These are phyloP conservation scores for Caenorhabditis sulstoni DNA, from an alignment of 2,888 invertebrate species.

Conservation along the genomic window DNA sequence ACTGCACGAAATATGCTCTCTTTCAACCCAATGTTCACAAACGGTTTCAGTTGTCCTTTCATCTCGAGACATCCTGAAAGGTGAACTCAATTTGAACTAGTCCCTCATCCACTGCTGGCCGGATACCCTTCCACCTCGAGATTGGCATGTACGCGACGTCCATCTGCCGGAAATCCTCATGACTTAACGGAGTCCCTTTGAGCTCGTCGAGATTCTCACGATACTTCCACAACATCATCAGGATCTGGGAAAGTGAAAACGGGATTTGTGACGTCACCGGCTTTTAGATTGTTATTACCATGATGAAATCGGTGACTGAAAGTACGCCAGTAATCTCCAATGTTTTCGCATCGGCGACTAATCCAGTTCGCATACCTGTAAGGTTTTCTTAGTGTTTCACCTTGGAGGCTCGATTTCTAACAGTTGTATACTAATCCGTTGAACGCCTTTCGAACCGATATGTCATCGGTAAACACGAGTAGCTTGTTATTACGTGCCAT, in stretches of 20 bases:
- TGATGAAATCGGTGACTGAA: constrained; percentile 68
- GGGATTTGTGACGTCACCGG: background rate
- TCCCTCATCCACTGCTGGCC: too few species aligned
- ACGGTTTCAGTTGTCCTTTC: constrained; percentile 61
- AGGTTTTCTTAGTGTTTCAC: background rate
- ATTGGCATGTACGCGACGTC: constrained; percentile 66
- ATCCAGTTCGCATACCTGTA: constrained; percentile 62
- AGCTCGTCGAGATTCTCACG: constrained; percentile 60
- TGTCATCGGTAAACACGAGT: constrained; percentile 64
- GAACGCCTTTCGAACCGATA: constrained; percentile 65
- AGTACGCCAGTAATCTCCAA: constrained; percentile 63
- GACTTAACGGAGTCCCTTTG: constrained; percentile 59
- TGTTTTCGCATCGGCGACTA: constrained; percentile 61
- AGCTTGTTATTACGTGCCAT: constrained; percentile 68
- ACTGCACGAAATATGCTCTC: constrained; percentile 64
- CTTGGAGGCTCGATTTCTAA: constrained; percentile 19
- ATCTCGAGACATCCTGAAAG: constrained; percentile 46
- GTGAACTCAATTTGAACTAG: background rate
- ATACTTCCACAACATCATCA: constrained; percentile 68
- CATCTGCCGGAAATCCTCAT: constrained; percentile 61
- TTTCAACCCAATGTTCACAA: constrained; percentile 60
- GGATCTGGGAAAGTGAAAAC: constrained; percentile 26
- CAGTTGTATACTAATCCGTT: constrained; percentile 66
- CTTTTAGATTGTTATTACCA: constrained; percentile 33
- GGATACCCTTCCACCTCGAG: constrained; percentile 59